Base-by-base conservation (phyloP, 2,797 vertebrate genomes). In the Uromys caudimaculatus region DNA sequence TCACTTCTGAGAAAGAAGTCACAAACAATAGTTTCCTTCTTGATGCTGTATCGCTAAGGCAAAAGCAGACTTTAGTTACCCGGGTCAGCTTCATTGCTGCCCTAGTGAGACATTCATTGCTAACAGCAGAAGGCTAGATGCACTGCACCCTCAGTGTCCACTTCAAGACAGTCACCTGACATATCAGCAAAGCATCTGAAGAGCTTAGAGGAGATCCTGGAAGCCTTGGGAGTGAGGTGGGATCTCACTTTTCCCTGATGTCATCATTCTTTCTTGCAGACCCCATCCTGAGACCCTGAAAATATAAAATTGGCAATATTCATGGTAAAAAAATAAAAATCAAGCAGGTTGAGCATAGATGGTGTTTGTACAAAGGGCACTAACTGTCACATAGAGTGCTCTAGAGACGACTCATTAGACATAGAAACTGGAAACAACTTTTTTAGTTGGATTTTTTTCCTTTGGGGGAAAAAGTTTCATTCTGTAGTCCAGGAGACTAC, bases 1-100 rank as follows among this genome's bases (percentile, higher is more conserved):
- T 83, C 73, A 91, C 19, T 97, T 91, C 96, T 95, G 87, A 93
- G 71, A 77, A 95, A 97, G 91, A 95, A 96, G 76, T 93, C 89
- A 79, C 12, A 81, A 85, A 67, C 41, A 35, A 44, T 0, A 62
- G 76, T 67, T 94, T 93, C 76, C 90, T 96, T 96, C 91, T 73
- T 56, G 38, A 78, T 52, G 75, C 13, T 24, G 9, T 67, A 85
- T 47, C 67, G 69, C 67, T 82, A 75, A 82, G 23, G 62, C 87
- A 82, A 84, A 47, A 47, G 79, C n/a, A 56, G 29, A 69, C 60
- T 81, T 94, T 69, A 89, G 71, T 88, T 78, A 62, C n/a, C 93
- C 69, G 69, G 44, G 10, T 32, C 73, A 50, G 38, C 64, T n/a
- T 47, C 69, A 47, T 41, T 29, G 62, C 75, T 89, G 75, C 23